Percentiles rank a stretch among this genome's conserved stretches.
These are phyloP conservation scores for Danio aesculapii DNA, from an alignment of 2,797 vertebrate genomes.

Conservation along the genomic window DNA sequence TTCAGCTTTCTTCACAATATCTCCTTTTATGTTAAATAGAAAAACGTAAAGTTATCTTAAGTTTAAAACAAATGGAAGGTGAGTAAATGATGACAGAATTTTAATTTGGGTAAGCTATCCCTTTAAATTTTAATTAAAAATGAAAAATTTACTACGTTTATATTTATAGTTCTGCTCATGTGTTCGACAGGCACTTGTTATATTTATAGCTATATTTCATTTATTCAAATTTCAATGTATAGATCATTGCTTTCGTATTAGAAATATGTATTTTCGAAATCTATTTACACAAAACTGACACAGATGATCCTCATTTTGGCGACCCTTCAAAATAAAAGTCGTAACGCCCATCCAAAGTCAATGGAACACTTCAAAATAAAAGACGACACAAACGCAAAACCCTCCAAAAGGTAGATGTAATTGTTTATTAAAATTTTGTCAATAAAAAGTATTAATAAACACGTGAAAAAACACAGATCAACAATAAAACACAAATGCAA, in stretches of 20 bases:
- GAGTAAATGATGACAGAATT: too few species aligned
- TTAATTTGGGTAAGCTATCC: too few species aligned
- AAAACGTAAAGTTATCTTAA: too few species aligned
- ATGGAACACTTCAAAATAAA: constrained; percentile 18
- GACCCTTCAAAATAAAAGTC: constrained; percentile 31
- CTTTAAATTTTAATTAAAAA: too few species aligned
- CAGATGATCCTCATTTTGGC: not conserved
- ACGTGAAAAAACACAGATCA: not conserved
- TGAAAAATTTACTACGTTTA: too few species aligned
- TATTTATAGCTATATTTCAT: not conserved
- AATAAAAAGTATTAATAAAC: not conserved
- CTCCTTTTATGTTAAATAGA: too few species aligned
- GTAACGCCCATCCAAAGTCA: too few species aligned
- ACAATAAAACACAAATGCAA: not conserved
- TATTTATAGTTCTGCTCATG: too few species aligned
- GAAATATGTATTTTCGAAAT: not conserved
- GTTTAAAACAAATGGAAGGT: too few species aligned
- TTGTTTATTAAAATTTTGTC: constrained; percentile 2
- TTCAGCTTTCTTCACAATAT: too few species aligned
- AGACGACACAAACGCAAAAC: not conserved
- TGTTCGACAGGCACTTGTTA: too few species aligned
- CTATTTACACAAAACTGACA: not conserved
- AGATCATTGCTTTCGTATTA: too few species aligned
- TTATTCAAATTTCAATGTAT: not conserved
- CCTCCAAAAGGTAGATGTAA: not conserved